These are phyloP conservation scores for Drosophila ananassae DNA, from an alignment of 1,140 invertebrate species.

Conservation along the genomic window DNA sequence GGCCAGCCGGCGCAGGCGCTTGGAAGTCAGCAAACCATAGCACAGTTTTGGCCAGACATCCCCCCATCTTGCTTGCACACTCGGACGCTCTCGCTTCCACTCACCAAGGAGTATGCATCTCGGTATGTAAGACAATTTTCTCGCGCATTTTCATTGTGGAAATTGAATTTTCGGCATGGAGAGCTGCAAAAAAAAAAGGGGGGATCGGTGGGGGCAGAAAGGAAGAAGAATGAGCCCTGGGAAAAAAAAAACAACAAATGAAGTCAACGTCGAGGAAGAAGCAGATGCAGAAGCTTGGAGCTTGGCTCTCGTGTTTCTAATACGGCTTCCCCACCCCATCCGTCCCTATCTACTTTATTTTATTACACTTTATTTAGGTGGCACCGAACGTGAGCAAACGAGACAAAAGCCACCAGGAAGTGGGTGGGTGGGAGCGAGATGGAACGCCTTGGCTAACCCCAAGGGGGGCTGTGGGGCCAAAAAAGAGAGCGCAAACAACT, in stretches of 20 bases:
- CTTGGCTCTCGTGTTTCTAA: slow-evolving; percentile 22
- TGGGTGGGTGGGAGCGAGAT: slow-evolving; percentile 16
- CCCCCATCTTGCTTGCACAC: slow-evolving; percentile 15
- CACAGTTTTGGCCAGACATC: slow-evolving; percentile 30
- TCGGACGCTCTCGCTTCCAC: slow-evolving; percentile 13
- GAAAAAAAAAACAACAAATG: slow-evolving; percentile 12
- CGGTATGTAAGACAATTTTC: slow-evolving; percentile 77
- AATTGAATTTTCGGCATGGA: slow-evolving; percentile 80
- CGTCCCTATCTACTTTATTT: slow-evolving; percentile 80
- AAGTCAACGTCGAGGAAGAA: slow-evolving; percentile 6
- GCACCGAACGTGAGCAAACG: slow-evolving; percentile 1
- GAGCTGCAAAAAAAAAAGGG: slow-evolving; percentile 56
- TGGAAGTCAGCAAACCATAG: slow-evolving; percentile 63
- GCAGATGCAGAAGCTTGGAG: slow-evolving; percentile 18
- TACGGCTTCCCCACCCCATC: slow-evolving; percentile 22
- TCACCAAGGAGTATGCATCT: slow-evolving; percentile 11
- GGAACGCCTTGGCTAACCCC: slow-evolving; percentile 23
- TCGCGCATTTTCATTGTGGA: slow-evolving; percentile 80
- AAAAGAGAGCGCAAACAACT: slow-evolving; percentile 48
- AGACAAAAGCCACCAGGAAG: slow-evolving; percentile 7
- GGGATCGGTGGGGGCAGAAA: slow-evolving; percentile 2
- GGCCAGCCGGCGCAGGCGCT: slow-evolving; percentile 59
- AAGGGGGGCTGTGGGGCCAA: slow-evolving; percentile 10
- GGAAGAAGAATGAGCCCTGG: slow-evolving; percentile 1
- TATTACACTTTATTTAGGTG: slow-evolving; percentile 74